Evolutionary conservation across 2,888 invertebrate species (phyloP), one percentile per base, ranked within the genome.

Genomic region (Adela reaumurella): DNA sequence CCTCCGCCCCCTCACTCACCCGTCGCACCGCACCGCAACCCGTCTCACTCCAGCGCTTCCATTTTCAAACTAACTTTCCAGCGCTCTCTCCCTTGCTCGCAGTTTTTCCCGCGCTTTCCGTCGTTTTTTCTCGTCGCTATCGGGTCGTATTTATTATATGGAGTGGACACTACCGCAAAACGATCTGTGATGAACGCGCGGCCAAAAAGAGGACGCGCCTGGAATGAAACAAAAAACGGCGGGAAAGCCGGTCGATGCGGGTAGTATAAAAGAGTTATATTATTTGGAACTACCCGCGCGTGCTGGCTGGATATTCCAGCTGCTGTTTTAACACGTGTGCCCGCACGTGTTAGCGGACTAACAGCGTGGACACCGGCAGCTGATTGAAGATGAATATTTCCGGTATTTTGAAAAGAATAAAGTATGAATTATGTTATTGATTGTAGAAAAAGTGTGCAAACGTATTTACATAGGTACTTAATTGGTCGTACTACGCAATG

Each of bases 1-100:
- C 64, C 68, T 68, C 59, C 59, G n/a, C 54, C 54, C 49, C 48
- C 46, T 48, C 28, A 17, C 19, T 17, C 42, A 29, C 46, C 48
- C 43, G 45, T 3, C 44, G 45, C 45, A n/a, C 20, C 46, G 35
- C 45, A n/a, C 41, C 17, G 46, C 42, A 18, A 43, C 55, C 61
- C 56, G 48, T 68, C 68, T 53, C 61, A 47, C 60, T 65, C 58
- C 16, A 58, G 65, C 70, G 57, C 49, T n/a, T 43, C 47, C 61
- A 35, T 35, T 35, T 35, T 8, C 6, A 35, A 35, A 35, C 11
- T 35, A 14, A 35, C 35, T 35, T 35, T 35, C 24, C 5, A 5
- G 10, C 24, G 5, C 24, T n/a, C 24, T 24, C 24, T 24, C 24
- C 24, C 24, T 35, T 14, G 35, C 35, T 11, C 35, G n/a, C n/a